These are phyloP conservation scores for Mesitornis unicolor DNA, from an alignment of 2,113 vertebrate species.

Conservation along the genomic window DNA sequence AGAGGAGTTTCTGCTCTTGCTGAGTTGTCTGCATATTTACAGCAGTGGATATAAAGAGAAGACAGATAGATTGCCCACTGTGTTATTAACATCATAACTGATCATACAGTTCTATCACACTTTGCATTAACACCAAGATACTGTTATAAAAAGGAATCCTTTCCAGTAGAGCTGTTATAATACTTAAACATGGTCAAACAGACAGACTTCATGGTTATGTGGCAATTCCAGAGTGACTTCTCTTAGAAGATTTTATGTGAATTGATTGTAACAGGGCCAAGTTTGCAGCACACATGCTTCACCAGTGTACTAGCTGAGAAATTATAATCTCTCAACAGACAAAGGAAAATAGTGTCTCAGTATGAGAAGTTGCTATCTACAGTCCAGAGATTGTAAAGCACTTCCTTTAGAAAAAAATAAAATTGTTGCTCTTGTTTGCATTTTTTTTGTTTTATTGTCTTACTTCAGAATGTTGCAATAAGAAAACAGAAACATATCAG, in stretches of 20 bases:
- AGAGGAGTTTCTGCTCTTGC: background rate
- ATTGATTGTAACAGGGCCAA: background rate
- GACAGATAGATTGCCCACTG: rapidly evolving
- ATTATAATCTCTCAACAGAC: background rate
- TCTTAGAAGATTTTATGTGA: background rate
- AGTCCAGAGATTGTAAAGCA: background rate
- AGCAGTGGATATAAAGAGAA: background rate
- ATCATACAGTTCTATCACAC: background rate
- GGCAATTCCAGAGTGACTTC: background rate
- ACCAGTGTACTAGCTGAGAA: background rate
- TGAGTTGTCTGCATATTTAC: background rate
- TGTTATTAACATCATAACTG: background rate
- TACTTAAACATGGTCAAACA: background rate
- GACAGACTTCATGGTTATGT: background rate
- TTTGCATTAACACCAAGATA: background rate
- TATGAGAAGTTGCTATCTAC: background rate
- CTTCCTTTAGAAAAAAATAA: background rate
- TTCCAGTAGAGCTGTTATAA: background rate
- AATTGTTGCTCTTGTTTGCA: background rate
- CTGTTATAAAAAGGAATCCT: background rate
- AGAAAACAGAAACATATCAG: background rate
- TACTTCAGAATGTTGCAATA: background rate
- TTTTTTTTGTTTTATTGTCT: background rate
- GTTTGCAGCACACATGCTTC: background rate
- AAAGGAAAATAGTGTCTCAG: background rate